Percentiles rank a stretch among this genome's conserved stretches.
Evolutionary conservation across 2,797 vertebrate species (phyloP).

Genomic region (Kryptopterus vitreolus): DNA sequence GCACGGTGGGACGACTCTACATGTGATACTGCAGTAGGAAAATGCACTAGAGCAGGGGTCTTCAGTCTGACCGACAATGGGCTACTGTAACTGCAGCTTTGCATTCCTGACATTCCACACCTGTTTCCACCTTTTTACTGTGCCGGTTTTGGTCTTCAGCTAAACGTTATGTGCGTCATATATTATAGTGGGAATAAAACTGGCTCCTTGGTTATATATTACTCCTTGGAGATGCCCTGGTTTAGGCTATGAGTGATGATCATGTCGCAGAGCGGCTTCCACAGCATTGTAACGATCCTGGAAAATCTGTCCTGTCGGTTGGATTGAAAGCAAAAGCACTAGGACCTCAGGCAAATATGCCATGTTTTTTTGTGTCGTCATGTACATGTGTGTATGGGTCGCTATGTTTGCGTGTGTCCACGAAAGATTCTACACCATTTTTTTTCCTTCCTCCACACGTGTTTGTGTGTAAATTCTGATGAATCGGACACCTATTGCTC

Average conservation of each 20-base stretch:
- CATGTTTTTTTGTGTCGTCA: neutral
- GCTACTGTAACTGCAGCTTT: neutral
- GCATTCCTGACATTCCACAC: neutral
- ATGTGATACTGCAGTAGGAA: neutral
- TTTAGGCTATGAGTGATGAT: neutral
- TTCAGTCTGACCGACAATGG: neutral
- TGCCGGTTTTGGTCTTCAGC: neutral
- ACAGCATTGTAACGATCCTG: slow-evolving; percentile 15
- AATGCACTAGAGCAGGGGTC: neutral
- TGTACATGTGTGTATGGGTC: neutral
- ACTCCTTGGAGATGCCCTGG: neutral
- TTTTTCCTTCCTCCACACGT: neutral
- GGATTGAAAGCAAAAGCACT: neutral
- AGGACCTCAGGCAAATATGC: slow-evolving; percentile 9
- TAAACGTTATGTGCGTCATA: neutral
- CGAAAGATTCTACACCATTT: no score
- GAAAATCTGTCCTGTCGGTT: slow-evolving; percentile 15
- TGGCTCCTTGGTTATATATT: neutral
- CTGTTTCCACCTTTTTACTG: neutral
- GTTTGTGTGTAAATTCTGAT: neutral
- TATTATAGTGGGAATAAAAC: neutral
- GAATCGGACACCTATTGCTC: neutral
- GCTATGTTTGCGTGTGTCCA: no score
- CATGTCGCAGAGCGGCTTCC: neutral
- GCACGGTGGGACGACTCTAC: neutral